Conservation (phyloP, 1,140 invertebrate species). For the Wasmannia auropunctata region DNA sequence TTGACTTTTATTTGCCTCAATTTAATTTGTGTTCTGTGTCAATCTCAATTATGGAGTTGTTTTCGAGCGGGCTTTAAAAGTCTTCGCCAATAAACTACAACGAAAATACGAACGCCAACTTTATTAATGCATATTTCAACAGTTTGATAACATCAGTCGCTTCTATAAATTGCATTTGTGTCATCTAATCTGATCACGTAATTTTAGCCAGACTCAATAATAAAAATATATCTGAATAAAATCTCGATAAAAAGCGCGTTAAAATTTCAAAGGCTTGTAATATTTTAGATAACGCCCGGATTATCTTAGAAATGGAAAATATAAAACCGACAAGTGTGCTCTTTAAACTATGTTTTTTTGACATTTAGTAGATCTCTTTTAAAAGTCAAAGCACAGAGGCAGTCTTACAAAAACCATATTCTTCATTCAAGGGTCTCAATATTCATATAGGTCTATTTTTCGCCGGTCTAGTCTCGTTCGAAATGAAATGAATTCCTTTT, state of each 20-base stretch:
- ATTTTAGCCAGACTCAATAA: not conserved
- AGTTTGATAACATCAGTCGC: not conserved
- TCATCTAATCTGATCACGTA: constrained; percentile 9
- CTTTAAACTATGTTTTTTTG: not conserved
- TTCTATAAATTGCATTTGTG: constrained; percentile 25
- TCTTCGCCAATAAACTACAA: not conserved
- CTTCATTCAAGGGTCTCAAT: not conserved
- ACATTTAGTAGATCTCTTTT: not conserved
- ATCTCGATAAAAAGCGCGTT: not conserved
- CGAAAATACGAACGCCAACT: not conserved
- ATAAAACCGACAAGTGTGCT: not conserved
- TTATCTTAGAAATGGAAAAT: not conserved
- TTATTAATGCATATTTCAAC: constrained; percentile 14
- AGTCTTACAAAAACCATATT: not conserved
- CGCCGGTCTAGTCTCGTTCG: not conserved
- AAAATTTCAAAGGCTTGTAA: not conserved
- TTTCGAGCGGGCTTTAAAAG: not conserved
- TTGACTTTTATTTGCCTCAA: not conserved
- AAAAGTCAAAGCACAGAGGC: not conserved
- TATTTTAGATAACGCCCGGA: not conserved
- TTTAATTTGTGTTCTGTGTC: not conserved
- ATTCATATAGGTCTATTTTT: constrained; percentile 4
- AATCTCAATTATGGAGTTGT: not conserved
- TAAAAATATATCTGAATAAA: not conserved
- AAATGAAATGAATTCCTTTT: constrained; percentile 2